phyloP scores from a whole-genome alignment of 2,888 invertebrate genomes.

The Urechis unicinctus region DNA sequence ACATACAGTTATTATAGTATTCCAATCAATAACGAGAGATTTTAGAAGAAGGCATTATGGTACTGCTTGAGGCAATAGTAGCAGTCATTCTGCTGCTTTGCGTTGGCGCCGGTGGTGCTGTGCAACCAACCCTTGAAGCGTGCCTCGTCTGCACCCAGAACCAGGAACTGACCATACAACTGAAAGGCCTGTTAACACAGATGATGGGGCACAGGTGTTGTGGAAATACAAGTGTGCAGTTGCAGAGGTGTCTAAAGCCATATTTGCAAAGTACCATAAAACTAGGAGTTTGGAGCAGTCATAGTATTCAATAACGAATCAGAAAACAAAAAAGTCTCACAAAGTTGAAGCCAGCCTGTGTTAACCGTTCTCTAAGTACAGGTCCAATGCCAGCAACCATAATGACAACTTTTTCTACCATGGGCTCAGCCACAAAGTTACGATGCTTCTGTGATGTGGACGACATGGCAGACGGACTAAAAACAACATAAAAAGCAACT shows the following conservation, averaged over 20 bases:
- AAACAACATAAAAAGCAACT: too few relatives aligned
- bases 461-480: constrained; percentile 66
- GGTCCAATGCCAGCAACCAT: constrained; percentile 95
- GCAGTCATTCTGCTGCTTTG: constrained; percentile 89
- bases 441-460: constrained; percentile 88
- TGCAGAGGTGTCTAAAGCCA: too few relatives aligned
- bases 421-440: constrained; percentile 88
- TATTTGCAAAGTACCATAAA: too few relatives aligned
- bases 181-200: constrained; percentile 87
- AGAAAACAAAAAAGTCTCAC: too few relatives aligned
- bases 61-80: constrained; percentile 94
- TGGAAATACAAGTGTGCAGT: too few relatives aligned
- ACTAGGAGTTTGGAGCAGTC: too few relatives aligned
- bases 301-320: too few relatives aligned
- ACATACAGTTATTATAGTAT: background rate
- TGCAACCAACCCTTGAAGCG: constrained; percentile 97
- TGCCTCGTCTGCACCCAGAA: constrained; percentile 90
- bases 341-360: constrained; percentile 87
- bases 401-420: constrained; percentile 88
- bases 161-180: constrained; percentile 90
- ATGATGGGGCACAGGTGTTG: too few relatives aligned
- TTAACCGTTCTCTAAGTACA: constrained; percentile 76
- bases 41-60: constrained; percentile 57
- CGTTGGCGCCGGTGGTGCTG: constrained; percentile 81
- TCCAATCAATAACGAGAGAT: background rate